Percentiles rank a stretch among this genome's conserved stretches.
These are phyloP conservation scores for Cepaea nemoralis DNA, from an alignment of 1,140 invertebrate species.

Conservation along the genomic window DNA sequence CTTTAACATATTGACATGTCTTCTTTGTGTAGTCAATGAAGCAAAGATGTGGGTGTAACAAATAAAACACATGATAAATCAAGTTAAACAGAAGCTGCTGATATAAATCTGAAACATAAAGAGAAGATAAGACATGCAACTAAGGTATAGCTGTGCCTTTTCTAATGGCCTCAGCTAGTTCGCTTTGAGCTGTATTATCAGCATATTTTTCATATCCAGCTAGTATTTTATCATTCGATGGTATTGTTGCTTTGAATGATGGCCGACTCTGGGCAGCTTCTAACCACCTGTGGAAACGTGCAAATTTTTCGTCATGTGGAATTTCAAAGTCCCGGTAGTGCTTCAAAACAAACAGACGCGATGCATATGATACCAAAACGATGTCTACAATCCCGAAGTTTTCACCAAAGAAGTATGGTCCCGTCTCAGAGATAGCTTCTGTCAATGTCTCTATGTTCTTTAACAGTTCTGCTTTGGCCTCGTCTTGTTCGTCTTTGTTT, in stretches of 20 bases:
- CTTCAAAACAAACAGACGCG: slow-evolving; percentile 47
- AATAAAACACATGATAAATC: no score
- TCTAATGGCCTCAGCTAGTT: slow-evolving; percentile 53
- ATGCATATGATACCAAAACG: slow-evolving; percentile 45
- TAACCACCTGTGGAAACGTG: slow-evolving; percentile 49
- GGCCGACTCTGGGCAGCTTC: slow-evolving; percentile 44
- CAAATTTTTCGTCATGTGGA: slow-evolving; percentile 47
- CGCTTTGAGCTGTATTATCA: slow-evolving; percentile 48
- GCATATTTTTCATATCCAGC: slow-evolving; percentile 51
- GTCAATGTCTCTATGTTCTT: slow-evolving; percentile 43
- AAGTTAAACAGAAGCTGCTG: no score
- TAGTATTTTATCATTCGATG: slow-evolving; percentile 5
- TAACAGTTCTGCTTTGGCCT: slow-evolving; percentile 47
- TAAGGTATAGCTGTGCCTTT: slow-evolving; percentile 47
- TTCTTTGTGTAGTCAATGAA: no score
- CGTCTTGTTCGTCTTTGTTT: slow-evolving; percentile 46
- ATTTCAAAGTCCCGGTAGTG: slow-evolving; percentile 53
- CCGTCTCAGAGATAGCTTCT: slow-evolving; percentile 44
- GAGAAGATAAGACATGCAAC: background rate
- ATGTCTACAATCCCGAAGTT: slow-evolving; percentile 1
- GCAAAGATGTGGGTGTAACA: no score
- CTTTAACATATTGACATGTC: no score
- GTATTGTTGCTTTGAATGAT: slow-evolving; percentile 30
- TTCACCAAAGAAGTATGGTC: slow-evolving; percentile 49
- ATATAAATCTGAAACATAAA: background rate